These are phyloP conservation scores for Ceratosolen fusciceps DNA, from an alignment of 1,140 invertebrate genomes.

Conservation along the genomic window DNA sequence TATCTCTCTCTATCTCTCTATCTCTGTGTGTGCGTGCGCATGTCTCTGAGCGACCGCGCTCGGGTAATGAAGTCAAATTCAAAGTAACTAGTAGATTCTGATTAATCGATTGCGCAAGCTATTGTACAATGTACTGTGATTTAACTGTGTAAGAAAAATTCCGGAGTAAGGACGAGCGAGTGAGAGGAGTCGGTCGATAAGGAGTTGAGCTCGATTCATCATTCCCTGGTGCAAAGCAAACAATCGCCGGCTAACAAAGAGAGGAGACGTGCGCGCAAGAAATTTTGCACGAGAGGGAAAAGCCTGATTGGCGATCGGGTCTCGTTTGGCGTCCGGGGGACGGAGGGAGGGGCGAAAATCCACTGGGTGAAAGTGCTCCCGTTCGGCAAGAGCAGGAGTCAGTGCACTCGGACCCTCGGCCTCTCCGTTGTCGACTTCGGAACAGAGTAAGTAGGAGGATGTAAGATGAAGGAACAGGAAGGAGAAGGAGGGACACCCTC, in stretches of 20 bases:
- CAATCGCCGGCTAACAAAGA: neutral
- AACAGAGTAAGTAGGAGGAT: neutral
- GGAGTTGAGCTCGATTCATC: neutral
- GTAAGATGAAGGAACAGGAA: too few species aligned
- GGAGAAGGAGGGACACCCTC: neutral
- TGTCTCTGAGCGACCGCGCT: too few species aligned
- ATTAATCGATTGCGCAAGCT: neutral
- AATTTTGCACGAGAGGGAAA: too few species aligned
- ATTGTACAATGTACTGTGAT: neutral
- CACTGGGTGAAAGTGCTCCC: constrained; percentile 32
- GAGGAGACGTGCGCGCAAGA: neutral
- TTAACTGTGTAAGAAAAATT: neutral
- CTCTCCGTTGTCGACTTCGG: neutral
- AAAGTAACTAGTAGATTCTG: neutral
- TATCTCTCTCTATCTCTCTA: too few species aligned
- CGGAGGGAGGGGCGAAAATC: neutral
- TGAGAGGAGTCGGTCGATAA: neutral
- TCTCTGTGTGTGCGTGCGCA: too few species aligned
- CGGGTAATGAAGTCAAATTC: constrained; percentile 2
- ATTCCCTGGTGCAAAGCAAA: neutral
- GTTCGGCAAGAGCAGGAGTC: constrained; percentile 21
- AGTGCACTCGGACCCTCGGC: neutral
- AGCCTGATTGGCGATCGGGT: too few species aligned
- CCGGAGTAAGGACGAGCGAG: neutral
- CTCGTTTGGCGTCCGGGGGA: neutral